Conservation (phyloP, 2,113 vertebrate genomes). For the Myrmecophaga tridactyla region DNA sequence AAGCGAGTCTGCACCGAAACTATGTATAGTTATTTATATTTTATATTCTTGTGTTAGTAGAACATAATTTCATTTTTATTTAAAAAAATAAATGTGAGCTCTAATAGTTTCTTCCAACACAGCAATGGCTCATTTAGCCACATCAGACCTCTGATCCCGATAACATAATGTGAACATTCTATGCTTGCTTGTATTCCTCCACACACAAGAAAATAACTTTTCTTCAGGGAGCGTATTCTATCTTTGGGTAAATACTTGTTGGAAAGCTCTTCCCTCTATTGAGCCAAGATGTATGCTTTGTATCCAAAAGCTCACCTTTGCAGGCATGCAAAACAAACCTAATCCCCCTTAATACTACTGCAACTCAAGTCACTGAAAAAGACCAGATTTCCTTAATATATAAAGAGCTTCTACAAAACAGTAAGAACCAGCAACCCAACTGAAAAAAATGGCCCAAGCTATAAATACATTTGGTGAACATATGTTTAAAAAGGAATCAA, state of each 20-base stretch:
- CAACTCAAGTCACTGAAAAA: not conserved
- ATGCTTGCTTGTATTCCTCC: not conserved
- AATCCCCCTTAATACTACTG: not conserved
- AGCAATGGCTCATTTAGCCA: not conserved
- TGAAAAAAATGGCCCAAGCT: not conserved
- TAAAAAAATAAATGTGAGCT: not conserved
- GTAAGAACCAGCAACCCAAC: not conserved
- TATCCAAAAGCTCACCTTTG: not conserved
- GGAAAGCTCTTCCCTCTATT: not conserved
- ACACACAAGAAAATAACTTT: not conserved
- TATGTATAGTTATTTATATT: not conserved
- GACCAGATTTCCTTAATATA: not conserved
- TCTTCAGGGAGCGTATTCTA: not conserved
- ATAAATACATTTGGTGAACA: not conserved
- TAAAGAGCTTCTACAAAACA: not conserved
- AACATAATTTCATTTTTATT: not conserved
- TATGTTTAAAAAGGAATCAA: slow-evolving; percentile 18
- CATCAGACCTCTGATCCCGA: not conserved
- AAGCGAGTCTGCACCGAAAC: not conserved
- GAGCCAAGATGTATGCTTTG: not conserved
- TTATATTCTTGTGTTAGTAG: not conserved
- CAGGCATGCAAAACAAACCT: not conserved
- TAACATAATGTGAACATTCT: not conserved
- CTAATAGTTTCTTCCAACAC: not conserved
- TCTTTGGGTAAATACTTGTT: not conserved